A percentile compares a stretch with the other conserved stretches of the same genome.
phyloP scores from a whole-genome alignment of 2,888 invertebrate genomes.

The Eristalinus sepulchralis region DNA sequence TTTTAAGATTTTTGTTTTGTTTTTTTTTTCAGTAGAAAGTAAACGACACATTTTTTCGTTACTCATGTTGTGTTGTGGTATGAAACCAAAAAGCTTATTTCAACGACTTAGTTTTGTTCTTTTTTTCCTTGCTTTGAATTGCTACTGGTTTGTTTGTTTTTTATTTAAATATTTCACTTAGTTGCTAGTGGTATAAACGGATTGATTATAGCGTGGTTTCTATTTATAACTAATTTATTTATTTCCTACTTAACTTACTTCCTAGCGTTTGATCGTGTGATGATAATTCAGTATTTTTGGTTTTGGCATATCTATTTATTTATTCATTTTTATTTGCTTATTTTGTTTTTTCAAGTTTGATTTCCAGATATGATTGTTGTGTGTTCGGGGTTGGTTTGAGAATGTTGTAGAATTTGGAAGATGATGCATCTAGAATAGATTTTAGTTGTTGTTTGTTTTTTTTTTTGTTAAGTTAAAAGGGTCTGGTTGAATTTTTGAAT shows the following conservation, averaged over 20 bases:
- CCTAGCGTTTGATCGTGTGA: constrained; percentile 32
- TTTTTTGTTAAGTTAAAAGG: constrained; percentile 27
- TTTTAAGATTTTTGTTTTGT: constrained; percentile 11
- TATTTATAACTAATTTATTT: constrained; percentile 12
- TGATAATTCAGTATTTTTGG: constrained; percentile 24
- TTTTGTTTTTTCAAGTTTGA: constrained; percentile 40
- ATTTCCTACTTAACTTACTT: constrained; percentile 22
- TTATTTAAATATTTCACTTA: neutral
- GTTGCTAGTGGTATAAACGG: constrained; percentile 41
- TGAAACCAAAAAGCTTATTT: constrained; percentile 48
- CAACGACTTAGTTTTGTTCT: neutral
- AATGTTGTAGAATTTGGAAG: constrained; percentile 70
- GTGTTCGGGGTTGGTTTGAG: constrained; percentile 63
- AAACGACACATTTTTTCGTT: constrained; percentile 11
- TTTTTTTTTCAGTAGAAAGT: constrained; percentile 32
- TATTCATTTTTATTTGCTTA: constrained; percentile 22
- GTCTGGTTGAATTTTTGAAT: constrained; percentile 45
- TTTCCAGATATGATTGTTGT: constrained; percentile 65
- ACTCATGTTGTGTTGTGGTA: constrained; percentile 9
- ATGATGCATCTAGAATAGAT: constrained; percentile 71
- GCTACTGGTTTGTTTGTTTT: constrained; percentile 7
- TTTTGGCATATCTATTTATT: neutral
- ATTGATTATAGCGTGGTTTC: constrained; percentile 63
- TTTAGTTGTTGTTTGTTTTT: constrained; percentile 18
- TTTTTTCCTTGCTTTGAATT: constrained; percentile 7